phyloP scores from a whole-genome alignment of 1,140 invertebrate species.

The Pogonognathellus flavescens region DNA sequence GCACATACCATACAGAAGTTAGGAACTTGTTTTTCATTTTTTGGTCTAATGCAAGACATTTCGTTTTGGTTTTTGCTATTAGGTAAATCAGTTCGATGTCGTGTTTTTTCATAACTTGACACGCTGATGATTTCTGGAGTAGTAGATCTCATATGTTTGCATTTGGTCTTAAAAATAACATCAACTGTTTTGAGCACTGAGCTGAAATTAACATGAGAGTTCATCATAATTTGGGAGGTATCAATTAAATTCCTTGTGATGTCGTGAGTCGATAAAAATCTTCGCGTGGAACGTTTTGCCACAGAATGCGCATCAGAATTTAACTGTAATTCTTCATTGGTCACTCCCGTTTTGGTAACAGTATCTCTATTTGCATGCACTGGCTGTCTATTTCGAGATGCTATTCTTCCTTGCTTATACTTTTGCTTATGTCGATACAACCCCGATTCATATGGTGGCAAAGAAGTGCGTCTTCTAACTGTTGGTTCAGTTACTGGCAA shows the following conservation, averaged over 20 bases:
- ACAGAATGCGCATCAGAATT: neutral
- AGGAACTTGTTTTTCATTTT: neutral
- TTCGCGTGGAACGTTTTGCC: neutral
- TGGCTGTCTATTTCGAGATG: neutral
- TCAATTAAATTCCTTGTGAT: neutral
- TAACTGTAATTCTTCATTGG: neutral
- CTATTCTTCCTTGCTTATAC: neutral
- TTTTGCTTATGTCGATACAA: conserved; percentile 28
- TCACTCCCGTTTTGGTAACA: too few species aligned
- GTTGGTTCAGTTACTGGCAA: neutral
- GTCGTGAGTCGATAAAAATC: neutral
- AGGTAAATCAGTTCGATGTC: neutral
- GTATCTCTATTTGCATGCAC: too few species aligned
- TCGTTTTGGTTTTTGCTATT: neutral
- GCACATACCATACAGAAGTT: conserved; percentile 4
- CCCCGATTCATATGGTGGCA: neutral
- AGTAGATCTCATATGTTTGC: neutral
- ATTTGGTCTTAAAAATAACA: conserved; percentile 9
- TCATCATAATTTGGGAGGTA: neutral
- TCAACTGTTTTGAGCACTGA: neutral
- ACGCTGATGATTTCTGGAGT: neutral
- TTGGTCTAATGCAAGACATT: neutral
- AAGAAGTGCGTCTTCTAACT: neutral
- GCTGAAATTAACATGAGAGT: conserved; percentile 6
- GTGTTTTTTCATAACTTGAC: neutral